These are phyloP conservation scores for Pseudococcus viburni DNA, from an alignment of 2,888 invertebrate genomes.

Conservation along the genomic window DNA sequence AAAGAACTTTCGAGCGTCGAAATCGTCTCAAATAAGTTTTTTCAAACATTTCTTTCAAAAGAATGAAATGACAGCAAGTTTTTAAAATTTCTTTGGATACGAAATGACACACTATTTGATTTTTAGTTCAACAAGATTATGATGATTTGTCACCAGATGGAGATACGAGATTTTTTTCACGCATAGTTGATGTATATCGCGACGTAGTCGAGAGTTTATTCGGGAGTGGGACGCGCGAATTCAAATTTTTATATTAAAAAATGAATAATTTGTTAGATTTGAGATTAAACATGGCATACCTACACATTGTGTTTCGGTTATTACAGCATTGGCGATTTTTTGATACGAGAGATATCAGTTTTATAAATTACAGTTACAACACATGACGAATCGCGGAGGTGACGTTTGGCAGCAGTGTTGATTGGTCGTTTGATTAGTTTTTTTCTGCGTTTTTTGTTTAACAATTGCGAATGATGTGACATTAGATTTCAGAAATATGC, in stretches of 20 bases:
- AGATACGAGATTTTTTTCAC: background rate
- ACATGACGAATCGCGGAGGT: background rate
- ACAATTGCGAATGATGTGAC: background rate
- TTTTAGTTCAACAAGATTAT: background rate
- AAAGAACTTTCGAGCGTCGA: background rate
- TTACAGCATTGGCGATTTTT: background rate
- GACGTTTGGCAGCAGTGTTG: conserved; percentile 3
- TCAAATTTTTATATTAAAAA: background rate
- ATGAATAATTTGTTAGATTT: conserved; percentile 5
- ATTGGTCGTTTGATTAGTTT: conserved; percentile 1
- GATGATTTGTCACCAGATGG: background rate
- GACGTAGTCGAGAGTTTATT: background rate
- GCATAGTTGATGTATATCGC: background rate
- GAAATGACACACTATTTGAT: background rate
- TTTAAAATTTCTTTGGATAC: background rate
- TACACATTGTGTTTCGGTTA: background rate
- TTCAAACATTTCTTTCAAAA: no score
- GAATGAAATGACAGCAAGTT: background rate
- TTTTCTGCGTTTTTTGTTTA: background rate
- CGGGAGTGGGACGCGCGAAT: background rate
- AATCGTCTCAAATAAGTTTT: background rate
- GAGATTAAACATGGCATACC: background rate
- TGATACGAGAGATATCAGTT: background rate
- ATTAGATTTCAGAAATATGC: conserved; percentile 7
- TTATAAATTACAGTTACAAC: background rate